Percentiles rank a stretch among this genome's conserved stretches.
These are phyloP conservation scores for Archilochus colubris DNA, from an alignment of 2,113 vertebrate species.

Conservation along the genomic window DNA sequence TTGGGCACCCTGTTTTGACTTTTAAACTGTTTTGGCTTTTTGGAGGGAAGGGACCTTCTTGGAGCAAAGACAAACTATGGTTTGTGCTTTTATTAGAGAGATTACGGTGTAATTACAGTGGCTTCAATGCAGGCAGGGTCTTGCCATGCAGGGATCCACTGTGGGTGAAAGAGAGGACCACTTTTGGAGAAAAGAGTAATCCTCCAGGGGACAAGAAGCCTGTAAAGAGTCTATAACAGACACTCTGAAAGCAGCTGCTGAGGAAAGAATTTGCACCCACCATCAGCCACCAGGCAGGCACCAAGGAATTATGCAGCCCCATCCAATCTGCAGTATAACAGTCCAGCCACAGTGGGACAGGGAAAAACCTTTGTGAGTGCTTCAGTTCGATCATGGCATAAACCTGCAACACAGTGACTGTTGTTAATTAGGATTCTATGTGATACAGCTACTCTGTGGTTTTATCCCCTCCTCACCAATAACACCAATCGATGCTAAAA, in stretches of 20 bases:
- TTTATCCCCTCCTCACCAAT: not conserved
- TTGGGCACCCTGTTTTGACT: not conserved
- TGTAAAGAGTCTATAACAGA: not conserved
- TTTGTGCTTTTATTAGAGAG: not conserved
- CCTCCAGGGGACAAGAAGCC: not conserved
- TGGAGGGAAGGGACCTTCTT: not conserved
- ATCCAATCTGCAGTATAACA: not conserved
- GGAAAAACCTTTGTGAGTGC: not conserved
- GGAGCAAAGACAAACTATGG: not conserved
- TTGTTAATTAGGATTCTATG: not conserved
- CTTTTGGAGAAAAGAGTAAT: not conserved
- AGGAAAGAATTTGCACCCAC: not conserved
- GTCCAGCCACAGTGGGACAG: not conserved
- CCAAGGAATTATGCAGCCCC: not conserved
- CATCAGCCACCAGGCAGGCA: not conserved
- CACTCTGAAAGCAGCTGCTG: not conserved
- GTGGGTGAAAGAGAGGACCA: not conserved
- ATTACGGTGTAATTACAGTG: not conserved
- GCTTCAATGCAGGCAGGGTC: not conserved
- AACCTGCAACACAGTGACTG: not conserved
- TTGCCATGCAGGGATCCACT: not conserved
- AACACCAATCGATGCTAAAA: not conserved
- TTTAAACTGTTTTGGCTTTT: not conserved
- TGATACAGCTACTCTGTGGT: not conserved
- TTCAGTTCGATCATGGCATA: not conserved